Percentiles rank a stretch among this genome's conserved stretches.
phyloP scores from a whole-genome alignment of 2,113 vertebrate species.

The Aphelocoma coerulescens region DNA sequence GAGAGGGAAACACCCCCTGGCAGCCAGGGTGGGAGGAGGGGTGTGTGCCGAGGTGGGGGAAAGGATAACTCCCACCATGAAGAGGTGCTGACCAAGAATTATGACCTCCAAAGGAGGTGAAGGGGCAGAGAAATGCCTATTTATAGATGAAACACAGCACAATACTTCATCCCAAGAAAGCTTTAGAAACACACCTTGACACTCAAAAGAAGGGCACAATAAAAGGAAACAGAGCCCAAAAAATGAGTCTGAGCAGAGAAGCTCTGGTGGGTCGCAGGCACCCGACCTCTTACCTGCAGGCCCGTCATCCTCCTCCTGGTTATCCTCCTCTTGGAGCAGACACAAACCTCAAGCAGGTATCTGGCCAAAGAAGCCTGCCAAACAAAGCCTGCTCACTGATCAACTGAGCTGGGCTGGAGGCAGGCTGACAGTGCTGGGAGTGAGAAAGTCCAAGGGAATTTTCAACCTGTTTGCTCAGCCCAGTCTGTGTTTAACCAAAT shows the following conservation, averaged over 20 bases:
- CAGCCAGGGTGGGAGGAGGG: not conserved
- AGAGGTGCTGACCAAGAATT: not conserved
- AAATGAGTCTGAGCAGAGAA: not conserved
- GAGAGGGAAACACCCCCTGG: constrained; percentile 50
- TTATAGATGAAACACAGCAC: not conserved
- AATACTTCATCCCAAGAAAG: not conserved
- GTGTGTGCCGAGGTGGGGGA: rapidly evolving
- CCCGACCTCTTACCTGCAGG: constrained; percentile 81
- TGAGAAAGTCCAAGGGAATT: constrained; percentile 69
- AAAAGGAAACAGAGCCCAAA: not conserved
- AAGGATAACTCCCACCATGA: not conserved
- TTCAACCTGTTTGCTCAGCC: constrained; percentile 56
- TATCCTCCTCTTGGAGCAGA: not conserved
- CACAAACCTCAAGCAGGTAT: not conserved
- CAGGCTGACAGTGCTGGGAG: not conserved
- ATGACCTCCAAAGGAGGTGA: not conserved
- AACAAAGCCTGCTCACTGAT: not conserved
- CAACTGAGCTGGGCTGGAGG: not conserved
- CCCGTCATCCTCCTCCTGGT: constrained; percentile 69
- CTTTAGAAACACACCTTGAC: not conserved
- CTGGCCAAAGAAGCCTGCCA: not conserved
- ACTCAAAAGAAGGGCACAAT: not conserved
- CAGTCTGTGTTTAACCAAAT: constrained; percentile 74
- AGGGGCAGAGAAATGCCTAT: not conserved
- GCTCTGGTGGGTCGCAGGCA: rapidly evolving